Conservation (phyloP, 2,888 invertebrate species). For the Cephus nigrinus region DNA sequence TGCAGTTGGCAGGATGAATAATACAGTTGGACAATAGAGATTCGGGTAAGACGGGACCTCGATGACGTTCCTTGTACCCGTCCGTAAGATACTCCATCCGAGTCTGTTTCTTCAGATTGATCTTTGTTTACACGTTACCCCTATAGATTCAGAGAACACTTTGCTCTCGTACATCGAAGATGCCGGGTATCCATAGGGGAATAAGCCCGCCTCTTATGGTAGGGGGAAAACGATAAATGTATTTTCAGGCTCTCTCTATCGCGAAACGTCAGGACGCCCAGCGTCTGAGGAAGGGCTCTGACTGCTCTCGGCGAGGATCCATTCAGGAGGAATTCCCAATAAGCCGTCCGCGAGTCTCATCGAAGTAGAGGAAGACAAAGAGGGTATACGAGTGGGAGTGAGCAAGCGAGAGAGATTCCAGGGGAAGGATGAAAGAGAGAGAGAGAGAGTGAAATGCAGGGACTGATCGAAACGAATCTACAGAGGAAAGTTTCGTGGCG, state of each 20-base stretch:
- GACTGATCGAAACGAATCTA: constrained; percentile 31
- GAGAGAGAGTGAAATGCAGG: constrained; percentile 10
- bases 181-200: neutral
- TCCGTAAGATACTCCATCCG: neutral
- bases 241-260: neutral
- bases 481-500: constrained; percentile 21
- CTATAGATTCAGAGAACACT: neutral
- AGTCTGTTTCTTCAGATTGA: neutral
- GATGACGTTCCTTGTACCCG: neutral
- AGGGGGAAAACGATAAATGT: neutral
- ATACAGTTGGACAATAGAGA: neutral
- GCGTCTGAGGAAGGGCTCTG: neutral
- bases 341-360: neutral
- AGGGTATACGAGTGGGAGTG: neutral
- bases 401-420: neutral
- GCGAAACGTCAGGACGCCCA: neutral
- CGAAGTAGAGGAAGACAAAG: neutral
- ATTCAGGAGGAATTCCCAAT: neutral
- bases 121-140: neutral
- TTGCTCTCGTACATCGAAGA: neutral
- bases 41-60: neutral
- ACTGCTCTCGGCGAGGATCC: neutral
- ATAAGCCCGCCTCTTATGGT: neutral
- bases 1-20: neutral
- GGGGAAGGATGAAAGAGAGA: neutral